Conservation (phyloP, 2,888 invertebrate species). For the Eilema sororculum region DNA sequence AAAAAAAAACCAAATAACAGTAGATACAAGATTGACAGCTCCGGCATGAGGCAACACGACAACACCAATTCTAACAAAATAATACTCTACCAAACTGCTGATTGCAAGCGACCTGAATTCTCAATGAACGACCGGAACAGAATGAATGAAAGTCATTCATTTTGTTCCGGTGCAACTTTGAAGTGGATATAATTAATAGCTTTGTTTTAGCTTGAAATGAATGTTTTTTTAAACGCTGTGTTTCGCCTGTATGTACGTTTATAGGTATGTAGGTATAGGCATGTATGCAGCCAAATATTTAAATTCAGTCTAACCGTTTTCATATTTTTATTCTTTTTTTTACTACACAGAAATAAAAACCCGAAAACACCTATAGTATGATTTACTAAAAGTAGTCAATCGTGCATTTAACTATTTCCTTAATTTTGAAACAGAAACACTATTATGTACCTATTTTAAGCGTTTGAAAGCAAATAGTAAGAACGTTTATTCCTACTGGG, state of each 20-base stretch:
- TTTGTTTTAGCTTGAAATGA: not conserved
- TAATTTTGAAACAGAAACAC: not conserved
- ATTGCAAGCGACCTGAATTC: not conserved
- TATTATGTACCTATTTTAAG: not conserved
- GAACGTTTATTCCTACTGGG: not conserved
- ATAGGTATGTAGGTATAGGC: not conserved
- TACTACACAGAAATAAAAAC: not conserved
- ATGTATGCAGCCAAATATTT: too few relatives aligned
- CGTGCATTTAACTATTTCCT: not conserved
- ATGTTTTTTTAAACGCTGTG: not conserved
- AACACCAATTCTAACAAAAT: too few relatives aligned
- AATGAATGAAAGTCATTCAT: not conserved
- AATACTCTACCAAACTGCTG: not conserved
- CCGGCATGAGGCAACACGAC: too few relatives aligned
- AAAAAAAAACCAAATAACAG: too few relatives aligned
- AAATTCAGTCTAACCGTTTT: too few relatives aligned
- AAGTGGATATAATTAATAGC: not conserved
- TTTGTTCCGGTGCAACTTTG: not conserved
- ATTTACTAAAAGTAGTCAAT: not conserved
- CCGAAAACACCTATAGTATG: not conserved
- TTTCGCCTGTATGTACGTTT: not conserved
- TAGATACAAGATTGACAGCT: too few relatives aligned
- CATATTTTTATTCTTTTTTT: not conserved
- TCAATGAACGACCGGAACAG: not conserved
- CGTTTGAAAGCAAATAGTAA: not conserved